Evolutionary conservation across 2,113 vertebrate genomes (phyloP), one percentile per base, ranked within the genome.

Genomic region (Gadus macrocephalus): DNA sequence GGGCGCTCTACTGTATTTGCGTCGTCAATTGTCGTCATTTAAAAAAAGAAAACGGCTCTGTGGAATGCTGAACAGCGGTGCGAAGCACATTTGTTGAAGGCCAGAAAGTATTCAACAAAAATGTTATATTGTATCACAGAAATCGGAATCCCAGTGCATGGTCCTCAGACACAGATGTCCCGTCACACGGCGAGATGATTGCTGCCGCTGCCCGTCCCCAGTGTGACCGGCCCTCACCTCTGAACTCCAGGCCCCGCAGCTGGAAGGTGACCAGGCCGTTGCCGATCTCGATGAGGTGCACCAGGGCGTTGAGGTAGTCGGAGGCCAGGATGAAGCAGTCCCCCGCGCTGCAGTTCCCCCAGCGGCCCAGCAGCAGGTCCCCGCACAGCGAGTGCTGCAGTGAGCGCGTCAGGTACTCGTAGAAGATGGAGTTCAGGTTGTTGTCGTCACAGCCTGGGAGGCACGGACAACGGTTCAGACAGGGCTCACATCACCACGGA

Each of bases 291-390:
- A 99, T 93, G 86, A 99, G 90, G 86, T 99, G 97, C 70, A 99
- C 95, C 49, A 99, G 93, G 59, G 97, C 97, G 15, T 98, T 99
- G 90, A 99, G 94, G 91, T 98, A 96, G 89, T 99, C 97, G 0
- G 97, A 98, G n/a, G 96, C 91, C 87, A 98, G 86, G 72, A 99
- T 99, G 89, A 99, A 99, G 81, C 97, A 98, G 81, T 99, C 97
- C 0, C 97, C 97, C 0, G 95, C 88, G 70, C 87, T 94, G 90
- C 96, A 98, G 91, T 95, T 98, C 61, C 97, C 97, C 97, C 97
- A 99, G 49, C 97, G 95, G 27, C 97, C 97, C 67, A 99, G 91
- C 80, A 92, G 85, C 69, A 99, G 90, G 88, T 98, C 97, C 27
- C 97, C 97, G 66, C 97, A 98, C 31, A 99, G 92, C 3, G 95